Percentiles rank a stretch among this genome's conserved stretches.
Conservation (phyloP, 2,888 invertebrate species). For the Andrena fulva region DNA sequence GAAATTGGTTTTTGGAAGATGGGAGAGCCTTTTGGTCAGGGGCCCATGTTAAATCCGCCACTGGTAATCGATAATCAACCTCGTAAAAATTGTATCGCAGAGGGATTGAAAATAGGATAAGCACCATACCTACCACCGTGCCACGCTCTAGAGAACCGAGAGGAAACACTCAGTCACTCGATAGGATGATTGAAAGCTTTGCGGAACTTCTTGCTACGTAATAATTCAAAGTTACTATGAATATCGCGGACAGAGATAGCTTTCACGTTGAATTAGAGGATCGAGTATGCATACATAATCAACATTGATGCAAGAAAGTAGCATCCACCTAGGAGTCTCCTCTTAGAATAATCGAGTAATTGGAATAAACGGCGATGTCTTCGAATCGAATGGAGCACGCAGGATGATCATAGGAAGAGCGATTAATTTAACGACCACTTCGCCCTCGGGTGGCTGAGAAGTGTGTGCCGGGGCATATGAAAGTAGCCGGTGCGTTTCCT, state of each 20-base stretch:
- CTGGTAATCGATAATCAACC: too few species aligned
- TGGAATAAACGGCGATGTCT: background rate
- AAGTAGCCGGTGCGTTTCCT: background rate
- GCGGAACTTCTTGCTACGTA: background rate
- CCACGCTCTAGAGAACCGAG: background rate
- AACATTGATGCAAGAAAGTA: background rate
- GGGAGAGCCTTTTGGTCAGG: too few species aligned
- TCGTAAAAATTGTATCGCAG: background rate
- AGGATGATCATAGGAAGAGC: constrained; percentile 24
- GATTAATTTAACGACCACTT: constrained; percentile 36
- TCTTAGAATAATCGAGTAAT: constrained; percentile 10
- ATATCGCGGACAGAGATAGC: background rate
- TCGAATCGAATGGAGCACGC: background rate
- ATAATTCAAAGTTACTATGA: background rate
- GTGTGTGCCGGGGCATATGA: background rate
- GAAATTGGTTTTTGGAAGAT: too few species aligned
- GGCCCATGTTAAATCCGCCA: too few species aligned
- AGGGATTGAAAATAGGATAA: background rate
- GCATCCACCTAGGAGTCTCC: background rate
- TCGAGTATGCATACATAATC: background rate
- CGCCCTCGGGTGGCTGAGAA: background rate
- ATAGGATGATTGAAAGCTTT: background rate
- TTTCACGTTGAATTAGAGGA: background rate
- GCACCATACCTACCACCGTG: background rate
- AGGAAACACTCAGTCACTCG: background rate